Base-by-base conservation (phyloP, 2,113 vertebrate genomes). In the Merops nubicus region DNA sequence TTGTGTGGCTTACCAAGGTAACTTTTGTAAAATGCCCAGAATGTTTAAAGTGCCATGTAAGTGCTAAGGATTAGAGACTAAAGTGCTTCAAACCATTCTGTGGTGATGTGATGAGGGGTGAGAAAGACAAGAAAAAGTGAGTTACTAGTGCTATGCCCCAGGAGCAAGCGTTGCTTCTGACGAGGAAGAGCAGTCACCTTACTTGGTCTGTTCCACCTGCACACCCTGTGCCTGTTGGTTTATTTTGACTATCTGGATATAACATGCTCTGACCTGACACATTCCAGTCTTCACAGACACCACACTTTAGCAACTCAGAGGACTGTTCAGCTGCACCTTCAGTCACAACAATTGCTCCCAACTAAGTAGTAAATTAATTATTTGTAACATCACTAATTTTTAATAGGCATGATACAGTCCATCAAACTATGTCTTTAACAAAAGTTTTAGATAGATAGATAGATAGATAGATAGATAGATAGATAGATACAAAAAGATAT, bases 51-150 rank as follows among this genome's bases (percentile, higher is more conserved):
- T 8, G 51, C 62, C 26, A 9, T 0, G 1, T 15, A 59, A 80
- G 38, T 1, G 0, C 59, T 21, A 53, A 36, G 63, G 38, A 33
- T 2, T 11, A 56, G 33, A 73, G 38, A 18, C 57, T 43, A 8
- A n/a, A 63, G 38, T 8, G 56, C 60, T 81, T 40, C 15, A 47
- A 88, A 43, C 10, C 12, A 4, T 12, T 67, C 60, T 22, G 17
- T 3, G 33, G 29, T 0, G 0, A 53, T 1, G 9, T 18, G 42
- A 87, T 5, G 17, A 6, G 2, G 16, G 7, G 9, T 47, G 45
- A 18, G 36, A 6, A 40, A 34, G 17, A 15, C 34, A 45, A 53
- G 5, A 40, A 63, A 34, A 50, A 26, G 11, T 1, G 28, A 70
- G 19, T 38, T 42, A 26, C 21, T 11, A 54, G 34, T 6, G 29